phyloP scores from a whole-genome alignment of 53 echinoderm and acorn worm genomes.

The Zoroaster sp. region DNA sequence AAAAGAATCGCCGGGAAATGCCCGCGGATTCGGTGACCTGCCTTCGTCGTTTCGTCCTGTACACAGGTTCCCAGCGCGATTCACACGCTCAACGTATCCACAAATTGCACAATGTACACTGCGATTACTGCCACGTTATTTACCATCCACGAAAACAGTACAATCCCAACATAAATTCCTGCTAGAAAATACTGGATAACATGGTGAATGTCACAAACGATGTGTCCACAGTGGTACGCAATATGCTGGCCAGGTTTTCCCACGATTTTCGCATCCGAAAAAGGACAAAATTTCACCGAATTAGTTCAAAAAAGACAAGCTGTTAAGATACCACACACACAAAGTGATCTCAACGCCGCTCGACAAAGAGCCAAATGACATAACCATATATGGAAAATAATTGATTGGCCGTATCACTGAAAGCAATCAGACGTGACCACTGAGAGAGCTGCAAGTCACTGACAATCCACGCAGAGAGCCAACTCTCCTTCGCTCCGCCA shows the following conservation, averaged over 20 bases:
- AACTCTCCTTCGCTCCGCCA: constrained; percentile 42
- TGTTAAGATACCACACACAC: constrained; percentile 89
- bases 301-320: constrained; percentile 58
- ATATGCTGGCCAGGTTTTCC: constrained; percentile 32
- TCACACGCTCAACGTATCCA: neutral
- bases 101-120: constrained; percentile 42
- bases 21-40: constrained; percentile 4
- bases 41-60: neutral
- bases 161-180: constrained; percentile 42
- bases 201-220: constrained; percentile 4
- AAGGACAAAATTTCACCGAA: constrained; percentile 30
- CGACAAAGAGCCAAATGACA: constrained; percentile 95
- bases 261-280: constrained; percentile 38
- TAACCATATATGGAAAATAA: constrained; percentile 98
- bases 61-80: neutral
- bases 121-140: constrained; percentile 35
- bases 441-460: constrained; percentile 76
- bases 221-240: neutral
- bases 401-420: constrained; percentile 98
- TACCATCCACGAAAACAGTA: constrained; percentile 40
- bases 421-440: constrained; percentile 92
- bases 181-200: constrained; percentile 36
- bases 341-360: constrained; percentile 79
- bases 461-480: constrained; percentile 64
- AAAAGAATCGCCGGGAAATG: constrained; percentile 4